A percentile compares a stretch with the other conserved stretches of the same genome.
phyloP scores from a whole-genome alignment of 1,140 invertebrate species.

The Lucilia cuprina region DNA sequence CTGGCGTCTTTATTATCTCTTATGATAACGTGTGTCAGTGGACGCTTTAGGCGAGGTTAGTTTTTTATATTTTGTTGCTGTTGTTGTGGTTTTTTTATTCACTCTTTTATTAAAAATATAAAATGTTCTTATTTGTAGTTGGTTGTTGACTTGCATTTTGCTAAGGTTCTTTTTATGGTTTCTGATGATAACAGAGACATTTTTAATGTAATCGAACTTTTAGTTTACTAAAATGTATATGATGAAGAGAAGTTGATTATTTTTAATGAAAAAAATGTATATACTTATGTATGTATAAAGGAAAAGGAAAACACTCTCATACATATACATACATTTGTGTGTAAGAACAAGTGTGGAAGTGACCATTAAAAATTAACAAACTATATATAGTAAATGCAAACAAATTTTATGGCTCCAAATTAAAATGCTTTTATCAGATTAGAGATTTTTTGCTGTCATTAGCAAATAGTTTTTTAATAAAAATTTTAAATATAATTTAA shows the following conservation, averaged over 20 bases:
- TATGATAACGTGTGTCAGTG: conserved; percentile 34
- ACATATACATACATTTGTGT: too few species aligned
- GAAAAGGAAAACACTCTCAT: too few species aligned
- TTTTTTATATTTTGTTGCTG: neutral
- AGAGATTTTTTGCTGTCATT: too few species aligned
- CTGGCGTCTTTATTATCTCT: conserved; percentile 36
- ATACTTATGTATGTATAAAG: too few species aligned
- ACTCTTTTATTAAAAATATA: too few species aligned
- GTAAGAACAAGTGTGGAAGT: too few species aligned
- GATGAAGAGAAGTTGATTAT: neutral
- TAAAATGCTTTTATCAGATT: too few species aligned
- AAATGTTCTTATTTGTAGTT: neutral
- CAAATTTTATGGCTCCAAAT: too few species aligned
- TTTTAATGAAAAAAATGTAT: neutral
- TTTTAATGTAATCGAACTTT: conserved; percentile 4
- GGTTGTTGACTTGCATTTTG: conserved; percentile 8
- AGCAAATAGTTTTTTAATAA: too few species aligned
- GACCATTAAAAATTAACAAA: too few species aligned
- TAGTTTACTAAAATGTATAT: conserved; percentile 1
- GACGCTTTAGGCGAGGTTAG: conserved; percentile 29
- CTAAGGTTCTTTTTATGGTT: neutral
- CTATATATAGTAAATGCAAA: too few species aligned
- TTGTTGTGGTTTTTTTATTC: neutral
- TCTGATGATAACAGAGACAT: neutral
- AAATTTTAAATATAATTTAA: too few species aligned